A percentile compares a stretch with the other conserved stretches of the same genome.
Evolutionary conservation across 2,888 invertebrate genomes (phyloP).

Genomic region (Polylopha cassiicola): DNA sequence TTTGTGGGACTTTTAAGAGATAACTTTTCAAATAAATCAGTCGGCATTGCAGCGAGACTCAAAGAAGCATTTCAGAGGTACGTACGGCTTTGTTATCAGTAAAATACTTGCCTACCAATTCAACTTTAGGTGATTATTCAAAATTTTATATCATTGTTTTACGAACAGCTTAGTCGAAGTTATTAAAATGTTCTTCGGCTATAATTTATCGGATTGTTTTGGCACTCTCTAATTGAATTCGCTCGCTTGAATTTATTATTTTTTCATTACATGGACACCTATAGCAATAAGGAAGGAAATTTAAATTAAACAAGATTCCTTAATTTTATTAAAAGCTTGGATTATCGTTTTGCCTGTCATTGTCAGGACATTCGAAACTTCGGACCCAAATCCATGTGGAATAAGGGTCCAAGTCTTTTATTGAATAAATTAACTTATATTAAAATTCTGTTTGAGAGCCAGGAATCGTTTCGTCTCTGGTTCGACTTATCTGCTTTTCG

Average conservation of each 20-base stretch:
- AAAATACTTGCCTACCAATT: slow-evolving; percentile 32
- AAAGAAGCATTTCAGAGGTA: slow-evolving; percentile 35
- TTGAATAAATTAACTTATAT: slow-evolving; percentile 72
- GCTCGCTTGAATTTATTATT: background rate
- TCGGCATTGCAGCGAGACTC: slow-evolving; percentile 48
- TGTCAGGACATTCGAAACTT: slow-evolving; percentile 11
- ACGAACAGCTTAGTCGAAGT: slow-evolving; percentile 24
- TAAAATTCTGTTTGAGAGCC: slow-evolving; percentile 64
- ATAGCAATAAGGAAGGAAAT: background rate
- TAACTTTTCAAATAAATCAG: slow-evolving; percentile 70
- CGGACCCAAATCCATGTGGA: slow-evolving; percentile 38
- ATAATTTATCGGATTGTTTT: slow-evolving; percentile 14
- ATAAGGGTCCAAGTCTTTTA: slow-evolving; percentile 47
- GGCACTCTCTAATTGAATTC: background rate
- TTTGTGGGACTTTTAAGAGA: slow-evolving; percentile 45
- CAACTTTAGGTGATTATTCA: slow-evolving; percentile 52
- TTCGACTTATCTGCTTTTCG: slow-evolving; percentile 47
- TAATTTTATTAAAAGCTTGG: slow-evolving; percentile 1
- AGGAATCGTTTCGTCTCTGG: slow-evolving; percentile 31
- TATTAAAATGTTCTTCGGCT: slow-evolving; percentile 5
- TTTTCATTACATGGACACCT: background rate
- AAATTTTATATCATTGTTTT: slow-evolving; percentile 47
- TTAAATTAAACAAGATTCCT: background rate
- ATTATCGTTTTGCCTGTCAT: slow-evolving; percentile 9
- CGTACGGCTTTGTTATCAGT: slow-evolving; percentile 55